phyloP scores from a whole-genome alignment of 2,888 invertebrate genomes.

The Andrena dorsata region DNA sequence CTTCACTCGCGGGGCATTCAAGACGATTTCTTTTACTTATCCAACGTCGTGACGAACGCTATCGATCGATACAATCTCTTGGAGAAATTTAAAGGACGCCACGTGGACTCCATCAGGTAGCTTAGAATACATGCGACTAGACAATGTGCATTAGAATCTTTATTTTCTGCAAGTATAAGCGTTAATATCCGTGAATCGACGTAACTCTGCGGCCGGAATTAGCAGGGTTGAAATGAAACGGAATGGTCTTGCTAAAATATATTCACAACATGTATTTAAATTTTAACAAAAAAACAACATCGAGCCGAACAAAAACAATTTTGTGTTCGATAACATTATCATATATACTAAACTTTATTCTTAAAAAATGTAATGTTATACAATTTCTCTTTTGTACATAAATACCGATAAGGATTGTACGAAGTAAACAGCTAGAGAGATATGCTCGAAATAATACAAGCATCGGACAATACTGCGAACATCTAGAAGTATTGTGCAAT shows the following conservation, averaged over 20 bases:
- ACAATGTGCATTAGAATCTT: not conserved
- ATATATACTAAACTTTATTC: constrained; percentile 74
- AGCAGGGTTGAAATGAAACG: constrained; percentile 28
- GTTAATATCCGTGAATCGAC: not conserved
- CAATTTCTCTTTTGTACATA: constrained; percentile 77
- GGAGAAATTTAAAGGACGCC: constrained; percentile 31
- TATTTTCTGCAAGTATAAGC: too few species aligned
- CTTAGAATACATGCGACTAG: not conserved
- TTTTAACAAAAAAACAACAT: constrained; percentile 54
- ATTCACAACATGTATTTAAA: constrained; percentile 57
- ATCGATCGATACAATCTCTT: constrained; percentile 63
- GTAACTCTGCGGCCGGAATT: not conserved
- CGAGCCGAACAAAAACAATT: constrained; percentile 55
- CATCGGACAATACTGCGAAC: constrained; percentile 63
- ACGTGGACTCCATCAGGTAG: constrained; percentile 29
- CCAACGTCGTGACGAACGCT: constrained; percentile 74
- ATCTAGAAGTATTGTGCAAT: constrained; percentile 72
- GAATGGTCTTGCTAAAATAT: constrained; percentile 16
- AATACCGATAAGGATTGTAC: constrained; percentile 66
- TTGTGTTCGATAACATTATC: constrained; percentile 73
- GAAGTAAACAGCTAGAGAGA: constrained; percentile 47
- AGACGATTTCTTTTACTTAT: constrained; percentile 73
- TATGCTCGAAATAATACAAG: constrained; percentile 59
- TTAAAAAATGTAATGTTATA: constrained; percentile 73
- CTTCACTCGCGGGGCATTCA: constrained; percentile 68